These are phyloP conservation scores for Sterna hirundo DNA, from an alignment of 2,113 vertebrate species.

Conservation along the genomic window DNA sequence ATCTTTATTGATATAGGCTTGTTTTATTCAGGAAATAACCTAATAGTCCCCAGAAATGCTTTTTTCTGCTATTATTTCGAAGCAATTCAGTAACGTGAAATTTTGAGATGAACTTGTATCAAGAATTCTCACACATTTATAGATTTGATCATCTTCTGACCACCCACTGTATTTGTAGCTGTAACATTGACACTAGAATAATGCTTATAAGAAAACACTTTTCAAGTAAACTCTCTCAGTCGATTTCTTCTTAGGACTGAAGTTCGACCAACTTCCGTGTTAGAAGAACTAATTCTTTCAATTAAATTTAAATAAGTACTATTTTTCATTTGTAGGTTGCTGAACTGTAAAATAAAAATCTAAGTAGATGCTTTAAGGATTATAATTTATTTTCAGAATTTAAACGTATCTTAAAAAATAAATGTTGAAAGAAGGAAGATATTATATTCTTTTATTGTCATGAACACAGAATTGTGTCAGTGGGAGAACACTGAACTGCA, in stretches of 20 bases:
- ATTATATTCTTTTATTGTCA: neutral
- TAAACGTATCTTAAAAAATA: neutral
- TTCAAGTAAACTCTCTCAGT: neutral
- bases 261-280: neutral
- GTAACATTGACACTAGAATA: neutral
- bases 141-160: neutral
- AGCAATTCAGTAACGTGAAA: neutral
- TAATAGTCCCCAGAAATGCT: neutral
- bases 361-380: neutral
- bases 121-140: neutral
- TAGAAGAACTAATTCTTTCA: neutral
- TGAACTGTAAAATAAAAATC: neutral
- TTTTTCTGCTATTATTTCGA: neutral
- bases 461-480: neutral
- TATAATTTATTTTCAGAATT: neutral
- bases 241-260: neutral
- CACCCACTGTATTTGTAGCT: neutral
- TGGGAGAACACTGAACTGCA: neutral
- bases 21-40: neutral
- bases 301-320: neutral
- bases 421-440: neutral
- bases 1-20: neutral
- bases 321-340: neutral
- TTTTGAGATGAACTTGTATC: neutral
- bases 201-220: neutral